Percentiles rank a stretch among this genome's conserved stretches.
Conservation (phyloP, 2,888 invertebrate species). For the Nesidiocoris tenuis region DNA sequence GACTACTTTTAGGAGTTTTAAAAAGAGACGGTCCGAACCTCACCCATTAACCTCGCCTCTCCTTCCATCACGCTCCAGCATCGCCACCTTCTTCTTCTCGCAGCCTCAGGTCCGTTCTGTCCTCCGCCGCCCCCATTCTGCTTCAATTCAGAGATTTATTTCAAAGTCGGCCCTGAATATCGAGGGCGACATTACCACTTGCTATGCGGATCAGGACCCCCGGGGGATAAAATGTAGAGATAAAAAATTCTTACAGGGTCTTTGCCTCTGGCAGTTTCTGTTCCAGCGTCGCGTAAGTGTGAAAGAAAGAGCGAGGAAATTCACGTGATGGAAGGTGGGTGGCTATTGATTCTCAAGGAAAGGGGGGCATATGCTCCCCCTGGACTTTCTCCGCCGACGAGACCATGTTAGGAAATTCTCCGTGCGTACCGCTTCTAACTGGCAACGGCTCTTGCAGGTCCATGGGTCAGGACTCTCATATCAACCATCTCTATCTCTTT, state of each 20-base stretch:
- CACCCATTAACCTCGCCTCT: slow-evolving; percentile 31
- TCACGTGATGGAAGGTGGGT: neutral
- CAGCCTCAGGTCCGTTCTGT: neutral
- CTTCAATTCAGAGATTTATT: slow-evolving; percentile 41
- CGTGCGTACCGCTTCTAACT: slow-evolving; percentile 25
- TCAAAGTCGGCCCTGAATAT: slow-evolving; percentile 42
- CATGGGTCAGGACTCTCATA: slow-evolving; percentile 25
- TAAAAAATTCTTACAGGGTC: slow-evolving; percentile 40
- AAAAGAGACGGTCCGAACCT: slow-evolving; percentile 23
- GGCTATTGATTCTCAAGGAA: slow-evolving; percentile 23
- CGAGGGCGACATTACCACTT: slow-evolving; percentile 42
- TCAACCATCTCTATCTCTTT: too few relatives aligned
- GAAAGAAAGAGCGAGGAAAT: neutral
- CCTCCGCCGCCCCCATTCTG: neutral
- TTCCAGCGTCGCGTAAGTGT: slow-evolving; percentile 7
- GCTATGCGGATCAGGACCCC: slow-evolving; percentile 38
- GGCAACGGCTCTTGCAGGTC: slow-evolving; percentile 31
- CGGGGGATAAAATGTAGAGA: slow-evolving; percentile 41
- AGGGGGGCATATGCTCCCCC: slow-evolving; percentile 20
- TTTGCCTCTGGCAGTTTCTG: slow-evolving; percentile 38
- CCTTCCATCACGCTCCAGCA: neutral
- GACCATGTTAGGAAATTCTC: slow-evolving; percentile 36
- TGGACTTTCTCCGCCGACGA: slow-evolving; percentile 9
- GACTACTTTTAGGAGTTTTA: slow-evolving; percentile 29
- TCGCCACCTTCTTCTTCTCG: neutral